Evolutionary conservation across 2,797 vertebrate genomes (phyloP).

Genomic region (Propithecus perrieri): DNA sequence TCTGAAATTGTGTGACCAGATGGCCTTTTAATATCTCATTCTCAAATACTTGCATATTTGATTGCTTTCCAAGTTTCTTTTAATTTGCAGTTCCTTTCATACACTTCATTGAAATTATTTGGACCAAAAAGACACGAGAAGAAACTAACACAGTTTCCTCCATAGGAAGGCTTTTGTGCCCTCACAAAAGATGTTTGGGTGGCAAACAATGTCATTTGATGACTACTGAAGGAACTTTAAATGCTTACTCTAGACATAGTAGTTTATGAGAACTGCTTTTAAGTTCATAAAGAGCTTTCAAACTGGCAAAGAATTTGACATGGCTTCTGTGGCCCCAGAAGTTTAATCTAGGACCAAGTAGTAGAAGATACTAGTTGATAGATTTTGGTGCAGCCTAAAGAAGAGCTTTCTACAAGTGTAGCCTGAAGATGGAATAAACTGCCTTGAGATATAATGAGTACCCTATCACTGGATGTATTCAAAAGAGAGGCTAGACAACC

Average conservation of each 20-base stretch:
- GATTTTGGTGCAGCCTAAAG: neutral
- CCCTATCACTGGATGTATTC: neutral
- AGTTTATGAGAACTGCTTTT: neutral
- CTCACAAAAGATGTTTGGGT: neutral
- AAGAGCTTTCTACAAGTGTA: neutral
- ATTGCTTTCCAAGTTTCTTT: slow-evolving; percentile 24
- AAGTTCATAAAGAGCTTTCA: slow-evolving; percentile 13
- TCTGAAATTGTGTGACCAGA: neutral
- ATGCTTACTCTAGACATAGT: neutral
- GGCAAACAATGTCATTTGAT: neutral
- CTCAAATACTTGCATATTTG: neutral
- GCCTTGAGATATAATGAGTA: neutral
- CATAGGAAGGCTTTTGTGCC: neutral
- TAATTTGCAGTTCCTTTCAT: neutral
- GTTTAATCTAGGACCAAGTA: neutral
- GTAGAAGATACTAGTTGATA: neutral
- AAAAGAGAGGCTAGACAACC: neutral
- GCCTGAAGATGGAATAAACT: neutral
- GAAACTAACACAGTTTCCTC: neutral
- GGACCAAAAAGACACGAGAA: neutral
- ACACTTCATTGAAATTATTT: neutral
- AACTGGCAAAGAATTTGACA: neutral
- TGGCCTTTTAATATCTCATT: neutral
- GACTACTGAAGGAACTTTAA: slow-evolving; percentile 10
- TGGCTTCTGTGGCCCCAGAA: neutral